Evolutionary conservation across 2,797 vertebrate genomes (phyloP).

Genomic region (Microctenopoma steveboyesi): DNA sequence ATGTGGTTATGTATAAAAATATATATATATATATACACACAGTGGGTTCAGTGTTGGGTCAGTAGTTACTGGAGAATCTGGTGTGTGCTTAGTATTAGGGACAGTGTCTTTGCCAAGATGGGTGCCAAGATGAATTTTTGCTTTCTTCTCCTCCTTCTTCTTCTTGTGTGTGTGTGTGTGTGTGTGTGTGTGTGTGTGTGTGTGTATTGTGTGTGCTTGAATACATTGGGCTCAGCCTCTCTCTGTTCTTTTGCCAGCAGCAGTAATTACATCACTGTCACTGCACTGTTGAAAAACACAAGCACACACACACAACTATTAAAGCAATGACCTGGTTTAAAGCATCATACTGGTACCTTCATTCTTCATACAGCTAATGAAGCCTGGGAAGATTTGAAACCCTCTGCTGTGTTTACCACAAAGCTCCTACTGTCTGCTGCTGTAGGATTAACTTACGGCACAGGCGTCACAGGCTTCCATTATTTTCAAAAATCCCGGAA

Average conservation of each 20-base stretch:
- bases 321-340: conserved; percentile 43
- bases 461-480: conserved; percentile 14
- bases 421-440: conserved; percentile 39
- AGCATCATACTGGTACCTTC: conserved; percentile 4
- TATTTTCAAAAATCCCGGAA: conserved; percentile 35
- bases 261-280: conserved; percentile 43
- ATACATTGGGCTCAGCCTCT: conserved; percentile 12
- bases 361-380: conserved; percentile 35
- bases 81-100: conserved; percentile 19
- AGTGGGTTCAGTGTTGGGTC: conserved; percentile 28
- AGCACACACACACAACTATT: conserved; percentile 34
- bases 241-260: conserved; percentile 50
- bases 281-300: conserved; percentile 16
- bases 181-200: conserved; percentile 1
- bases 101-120: conserved; percentile 7
- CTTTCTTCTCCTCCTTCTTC: conserved; percentile 14
- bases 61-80: conserved; percentile 5
- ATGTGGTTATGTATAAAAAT: neutral
- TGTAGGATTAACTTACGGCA: conserved; percentile 40
- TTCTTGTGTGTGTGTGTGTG: conserved; percentile 11
- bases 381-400: conserved; percentile 23
- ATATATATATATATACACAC: neutral
- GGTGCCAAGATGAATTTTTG: conserved; percentile 15
- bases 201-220: neutral
- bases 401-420: conserved; percentile 23